phyloP scores from a whole-genome alignment of 2,113 vertebrate genomes.

The Nicator chloris region DNA sequence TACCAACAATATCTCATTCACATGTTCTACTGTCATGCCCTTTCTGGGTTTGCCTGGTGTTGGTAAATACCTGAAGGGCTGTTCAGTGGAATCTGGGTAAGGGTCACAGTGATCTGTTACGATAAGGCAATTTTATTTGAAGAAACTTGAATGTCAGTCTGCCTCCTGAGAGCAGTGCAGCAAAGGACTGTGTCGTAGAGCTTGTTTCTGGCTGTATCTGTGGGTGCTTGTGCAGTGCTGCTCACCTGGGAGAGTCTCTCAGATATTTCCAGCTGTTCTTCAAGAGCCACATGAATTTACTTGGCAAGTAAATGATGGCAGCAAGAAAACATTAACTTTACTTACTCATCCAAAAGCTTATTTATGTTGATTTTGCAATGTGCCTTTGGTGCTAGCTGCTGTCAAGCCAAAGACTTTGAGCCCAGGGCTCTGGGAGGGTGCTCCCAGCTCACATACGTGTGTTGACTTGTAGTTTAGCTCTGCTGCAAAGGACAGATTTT shows the following conservation, averaged over 20 bases:
- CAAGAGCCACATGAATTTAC: neutral
- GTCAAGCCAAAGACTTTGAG: neutral
- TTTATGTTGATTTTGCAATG: neutral
- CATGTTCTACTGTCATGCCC: neutral
- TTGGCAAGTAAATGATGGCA: neutral
- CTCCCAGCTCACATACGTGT: neutral
- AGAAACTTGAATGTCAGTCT: neutral
- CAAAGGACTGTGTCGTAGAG: neutral
- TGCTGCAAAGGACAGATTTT: neutral
- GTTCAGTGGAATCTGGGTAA: neutral
- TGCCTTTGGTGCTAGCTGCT: neutral
- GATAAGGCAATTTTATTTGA: neutral
- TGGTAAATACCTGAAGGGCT: neutral
- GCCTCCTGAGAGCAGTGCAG: neutral
- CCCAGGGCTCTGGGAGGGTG: neutral
- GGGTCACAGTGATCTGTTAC: neutral
- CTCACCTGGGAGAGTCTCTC: neutral
- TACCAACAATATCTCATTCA: rapidly evolving
- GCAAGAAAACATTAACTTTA: neutral
- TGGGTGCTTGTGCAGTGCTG: neutral
- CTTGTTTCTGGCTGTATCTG: neutral
- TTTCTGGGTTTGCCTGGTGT: neutral
- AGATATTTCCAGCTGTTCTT: neutral
- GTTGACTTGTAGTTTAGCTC: neutral
- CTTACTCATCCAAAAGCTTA: neutral